Percentiles rank a stretch among this genome's conserved stretches.
These are phyloP conservation scores for Atractosteus spatula DNA, from an alignment of 2,113 vertebrate species.

Conservation along the genomic window DNA sequence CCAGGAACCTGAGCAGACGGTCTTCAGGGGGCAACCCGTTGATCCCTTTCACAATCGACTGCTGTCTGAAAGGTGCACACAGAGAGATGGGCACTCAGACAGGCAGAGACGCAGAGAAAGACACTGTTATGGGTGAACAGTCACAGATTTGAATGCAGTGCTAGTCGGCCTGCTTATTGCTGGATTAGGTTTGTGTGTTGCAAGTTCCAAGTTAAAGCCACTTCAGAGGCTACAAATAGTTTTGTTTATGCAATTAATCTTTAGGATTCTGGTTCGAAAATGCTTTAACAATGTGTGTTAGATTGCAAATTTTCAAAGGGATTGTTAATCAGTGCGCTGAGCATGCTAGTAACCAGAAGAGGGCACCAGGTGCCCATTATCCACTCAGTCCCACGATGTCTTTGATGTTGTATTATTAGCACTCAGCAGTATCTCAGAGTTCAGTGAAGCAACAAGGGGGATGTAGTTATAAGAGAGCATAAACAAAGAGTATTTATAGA, in stretches of 20 bases:
- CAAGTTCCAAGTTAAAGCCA: too few relatives aligned
- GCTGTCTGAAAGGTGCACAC: constrained; percentile 61
- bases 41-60: constrained; percentile 78
- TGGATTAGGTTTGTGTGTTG: too few relatives aligned
- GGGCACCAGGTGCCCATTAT: not conserved
- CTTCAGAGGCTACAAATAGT: too few relatives aligned
- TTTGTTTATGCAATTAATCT: too few relatives aligned
- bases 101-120: too few relatives aligned
- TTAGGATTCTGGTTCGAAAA: not conserved
- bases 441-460: too few relatives aligned
- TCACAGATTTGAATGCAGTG: too few relatives aligned
- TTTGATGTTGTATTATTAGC: not conserved
- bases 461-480: too few relatives aligned
- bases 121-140: not conserved
- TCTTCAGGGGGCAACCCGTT: constrained; percentile 79
- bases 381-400: not conserved
- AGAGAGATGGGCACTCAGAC: not conserved
- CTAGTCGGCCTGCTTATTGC: too few relatives aligned
- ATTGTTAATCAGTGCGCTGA: not conserved
- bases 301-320: not conserved
- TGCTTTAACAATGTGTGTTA: not conserved
- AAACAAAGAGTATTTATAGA: too few relatives aligned
- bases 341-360: not conserved
- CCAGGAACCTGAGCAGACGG: constrained; percentile 84
- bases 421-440: too few relatives aligned